phyloP scores from a whole-genome alignment of 2,113 vertebrate species.

The Patagioenas fasciata region DNA sequence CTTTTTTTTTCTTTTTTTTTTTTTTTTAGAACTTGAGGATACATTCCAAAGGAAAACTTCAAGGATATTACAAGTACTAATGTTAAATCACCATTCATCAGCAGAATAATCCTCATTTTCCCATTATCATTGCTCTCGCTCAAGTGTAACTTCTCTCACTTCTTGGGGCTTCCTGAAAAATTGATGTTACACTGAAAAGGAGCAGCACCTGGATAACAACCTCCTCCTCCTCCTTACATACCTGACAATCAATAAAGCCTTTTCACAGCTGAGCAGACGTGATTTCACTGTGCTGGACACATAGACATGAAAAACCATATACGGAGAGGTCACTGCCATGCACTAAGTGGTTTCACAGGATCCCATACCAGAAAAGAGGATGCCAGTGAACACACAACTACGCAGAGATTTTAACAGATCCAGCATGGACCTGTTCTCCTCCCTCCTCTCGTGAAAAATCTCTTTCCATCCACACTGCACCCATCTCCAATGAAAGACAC shows the following conservation, averaged over 20 bases:
- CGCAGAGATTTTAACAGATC: neutral
- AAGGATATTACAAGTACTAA: neutral
- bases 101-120: neutral
- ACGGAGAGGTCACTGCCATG: neutral
- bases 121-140: neutral
- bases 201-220: neutral
- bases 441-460: neutral
- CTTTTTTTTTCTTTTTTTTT: neutral
- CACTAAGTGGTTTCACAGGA: neutral
- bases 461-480: neutral
- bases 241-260: neutral
- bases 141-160: neutral
- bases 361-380: neutral
- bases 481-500: neutral
- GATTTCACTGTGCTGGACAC: neutral
- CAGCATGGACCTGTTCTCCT: neutral
- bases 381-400: neutral
- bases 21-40: neutral
- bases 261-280: neutral
- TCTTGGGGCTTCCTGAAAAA: neutral
- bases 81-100: neutral
- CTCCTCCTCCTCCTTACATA: neutral
- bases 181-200: neutral
- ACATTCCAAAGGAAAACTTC: neutral
- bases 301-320: neutral